Conservation (phyloP, 2,797 vertebrate species). For the Scomberomorus guttatus region DNA sequence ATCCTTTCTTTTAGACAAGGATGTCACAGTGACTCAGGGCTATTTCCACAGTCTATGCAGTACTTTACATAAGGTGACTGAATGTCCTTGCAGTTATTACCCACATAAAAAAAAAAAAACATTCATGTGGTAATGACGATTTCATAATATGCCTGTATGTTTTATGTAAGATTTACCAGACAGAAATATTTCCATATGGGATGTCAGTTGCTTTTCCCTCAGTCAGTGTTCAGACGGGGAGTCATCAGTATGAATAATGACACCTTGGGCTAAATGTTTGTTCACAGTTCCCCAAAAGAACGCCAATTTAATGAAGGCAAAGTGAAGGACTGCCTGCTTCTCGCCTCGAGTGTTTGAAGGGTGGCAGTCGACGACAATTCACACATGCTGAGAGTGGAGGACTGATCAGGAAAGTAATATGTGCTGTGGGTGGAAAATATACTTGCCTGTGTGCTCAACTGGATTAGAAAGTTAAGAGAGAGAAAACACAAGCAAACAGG, state of each 20-base stretch:
- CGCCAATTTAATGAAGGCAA: slow-evolving; percentile 56
- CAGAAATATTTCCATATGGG: not conserved
- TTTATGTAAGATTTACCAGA: slow-evolving; percentile 19
- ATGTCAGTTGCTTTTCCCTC: not conserved
- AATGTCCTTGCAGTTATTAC: slow-evolving; percentile 13
- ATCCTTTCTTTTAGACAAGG: not conserved
- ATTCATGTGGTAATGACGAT: slow-evolving; percentile 1
- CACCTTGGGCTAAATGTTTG: slow-evolving; percentile 63
- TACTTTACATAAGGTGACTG: slow-evolving; percentile 4
- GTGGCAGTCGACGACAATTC: slow-evolving; percentile 36
- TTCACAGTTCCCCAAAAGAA: slow-evolving; percentile 58
- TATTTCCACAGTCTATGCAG: not conserved
- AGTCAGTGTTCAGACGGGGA: slow-evolving; percentile 27
- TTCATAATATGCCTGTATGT: not conserved
- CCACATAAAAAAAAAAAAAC: not conserved
- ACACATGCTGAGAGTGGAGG: slow-evolving; percentile 33
- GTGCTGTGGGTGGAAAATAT: slow-evolving; percentile 52
- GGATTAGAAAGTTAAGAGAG: slow-evolving; percentile 61
- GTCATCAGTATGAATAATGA: slow-evolving; percentile 66
- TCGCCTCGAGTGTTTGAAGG: slow-evolving; percentile 54
- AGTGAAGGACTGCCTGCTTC: slow-evolving; percentile 57
- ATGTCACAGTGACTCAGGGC: not conserved
- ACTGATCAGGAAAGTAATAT: slow-evolving; percentile 61
- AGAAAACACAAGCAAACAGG: slow-evolving; percentile 43
- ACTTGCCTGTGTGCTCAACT: slow-evolving; percentile 38